Evolutionary conservation across 1,140 invertebrate genomes (phyloP), one percentile per base, ranked within the genome.

Genomic region (Drosophila ambigua): DNA sequence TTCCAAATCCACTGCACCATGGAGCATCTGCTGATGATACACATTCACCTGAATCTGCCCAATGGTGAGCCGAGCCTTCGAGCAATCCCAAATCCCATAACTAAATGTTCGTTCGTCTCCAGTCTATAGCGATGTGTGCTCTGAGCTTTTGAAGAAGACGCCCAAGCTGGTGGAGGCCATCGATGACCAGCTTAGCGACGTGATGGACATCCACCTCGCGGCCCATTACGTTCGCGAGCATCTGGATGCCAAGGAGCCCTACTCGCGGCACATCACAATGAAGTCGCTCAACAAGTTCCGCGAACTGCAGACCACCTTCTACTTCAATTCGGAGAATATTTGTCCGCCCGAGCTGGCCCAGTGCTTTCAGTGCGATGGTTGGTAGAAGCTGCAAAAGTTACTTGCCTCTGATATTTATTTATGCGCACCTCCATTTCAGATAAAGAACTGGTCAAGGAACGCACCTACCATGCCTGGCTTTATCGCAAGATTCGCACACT

Each of bases 11-110:
- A 92, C 49, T 82, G 88, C 49, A 77, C 79, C 2, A 43, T 92
- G 54, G 91, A 92, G 63, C 91, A 92, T 63, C 53, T 92, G 4
- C 41, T 92, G 7, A 79, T 91, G 87, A 90, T 92, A 28, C 89
- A 92, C 43, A 74, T 90, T 2, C 77, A 91, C 61, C 54, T 92
- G n/a, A 92, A 92, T 79, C 51, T 92, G 43, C 74, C 74, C 8
- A 91, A 83, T 51, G 80, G 91, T 92, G 39, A 71, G 62, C 15
- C 1, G 0, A 28, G 8, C 2, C 11, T 13, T 41, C 35, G 16
- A 11, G 24, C 24, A 11, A 16, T 7, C 28, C 13, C 9, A 5
- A 5, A 20, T 20, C 20, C 11, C 6, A 2, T 43, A 0, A 31
- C 2, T 24, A 0, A 23, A 31, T 31, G 1, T 24, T 24, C 23